Conservation (phyloP, 1,140 invertebrate species). For the Cryptotermes secundus region DNA sequence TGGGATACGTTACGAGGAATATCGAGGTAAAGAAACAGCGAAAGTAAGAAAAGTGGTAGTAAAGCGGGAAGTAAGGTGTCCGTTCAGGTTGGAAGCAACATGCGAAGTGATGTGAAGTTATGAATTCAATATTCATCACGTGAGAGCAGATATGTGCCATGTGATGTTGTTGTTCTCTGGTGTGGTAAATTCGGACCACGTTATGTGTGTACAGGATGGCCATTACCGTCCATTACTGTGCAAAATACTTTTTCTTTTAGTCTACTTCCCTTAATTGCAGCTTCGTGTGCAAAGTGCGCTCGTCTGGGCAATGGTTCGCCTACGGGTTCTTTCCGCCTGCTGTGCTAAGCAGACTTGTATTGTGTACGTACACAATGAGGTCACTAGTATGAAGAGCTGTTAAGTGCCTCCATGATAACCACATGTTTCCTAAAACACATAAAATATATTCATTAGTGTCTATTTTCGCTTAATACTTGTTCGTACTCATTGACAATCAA, state of each 20-base stretch:
- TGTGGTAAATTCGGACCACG: background rate
- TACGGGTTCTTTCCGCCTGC: background rate
- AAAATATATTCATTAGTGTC: background rate
- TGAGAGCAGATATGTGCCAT: background rate
- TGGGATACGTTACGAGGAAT: no score
- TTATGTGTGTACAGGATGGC: slow-evolving; percentile 5
- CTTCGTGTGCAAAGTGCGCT: background rate
- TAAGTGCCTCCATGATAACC: background rate
- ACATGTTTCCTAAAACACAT: background rate
- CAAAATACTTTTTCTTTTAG: background rate
- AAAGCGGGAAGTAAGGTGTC: no score
- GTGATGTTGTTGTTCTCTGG: background rate
- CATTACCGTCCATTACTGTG: background rate
- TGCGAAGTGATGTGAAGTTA: no score
- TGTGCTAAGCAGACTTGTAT: background rate
- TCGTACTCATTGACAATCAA: background rate
- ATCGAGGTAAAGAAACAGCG: no score
- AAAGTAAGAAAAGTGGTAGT: no score
- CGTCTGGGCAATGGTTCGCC: background rate
- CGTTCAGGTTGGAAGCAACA: no score
- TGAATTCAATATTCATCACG: no score
- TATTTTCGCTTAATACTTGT: background rate
- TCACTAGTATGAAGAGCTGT: background rate
- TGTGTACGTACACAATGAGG: background rate
- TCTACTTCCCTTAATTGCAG: background rate